Base-by-base conservation (phyloP, 2,797 vertebrate genomes). In the Hydrocynus forskahlii region DNA sequence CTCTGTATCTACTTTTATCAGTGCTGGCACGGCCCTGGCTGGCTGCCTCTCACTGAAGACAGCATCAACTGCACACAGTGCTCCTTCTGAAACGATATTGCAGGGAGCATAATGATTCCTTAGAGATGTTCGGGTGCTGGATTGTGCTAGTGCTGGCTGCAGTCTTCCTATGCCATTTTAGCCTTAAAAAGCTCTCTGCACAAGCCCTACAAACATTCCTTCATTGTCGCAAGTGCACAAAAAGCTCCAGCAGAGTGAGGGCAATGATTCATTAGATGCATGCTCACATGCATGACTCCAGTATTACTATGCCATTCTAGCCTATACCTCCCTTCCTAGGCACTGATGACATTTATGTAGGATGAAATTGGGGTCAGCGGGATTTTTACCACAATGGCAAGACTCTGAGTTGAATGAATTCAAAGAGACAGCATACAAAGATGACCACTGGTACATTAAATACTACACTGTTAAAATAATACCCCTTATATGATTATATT, bases 341-440 rank as follows among this genome's bases (percentile, higher is more conserved):
- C 84, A 81, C 16, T 78, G 55, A 6, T 92, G 86, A 91, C 90
- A 92, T 91, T 89, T 86, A 88, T 88, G 85, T 85, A 81, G 60
- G 88, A 89, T 77, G 12, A 80, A 91, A 91, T 92, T 91, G 91
- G 91, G 93, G 92, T 94, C 93, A 95, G 86, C 90, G 91, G 91
- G 90, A 90, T 92, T 92, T 80, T 86, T 66, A 84, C 72, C 83
- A 87, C 73, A 76, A 79, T 81, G 86, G 83, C 78, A 86, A 59
- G 52, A 64, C 74, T 57, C 74, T 76, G 52, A 45, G 43, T 45
- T 9, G 19, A 48, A 8, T 12, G 7, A 71, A 9, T 8, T n/a
- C 23, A 23, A 16, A 67, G 14, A 17, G 38, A 17, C 17, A 9
- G 7, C 2, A 17, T 13, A 1, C 1, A 13, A 62, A 62, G 35